These are phyloP conservation scores for Cheilosia impressa DNA, from an alignment of 2,888 invertebrate genomes.

Conservation along the genomic window DNA sequence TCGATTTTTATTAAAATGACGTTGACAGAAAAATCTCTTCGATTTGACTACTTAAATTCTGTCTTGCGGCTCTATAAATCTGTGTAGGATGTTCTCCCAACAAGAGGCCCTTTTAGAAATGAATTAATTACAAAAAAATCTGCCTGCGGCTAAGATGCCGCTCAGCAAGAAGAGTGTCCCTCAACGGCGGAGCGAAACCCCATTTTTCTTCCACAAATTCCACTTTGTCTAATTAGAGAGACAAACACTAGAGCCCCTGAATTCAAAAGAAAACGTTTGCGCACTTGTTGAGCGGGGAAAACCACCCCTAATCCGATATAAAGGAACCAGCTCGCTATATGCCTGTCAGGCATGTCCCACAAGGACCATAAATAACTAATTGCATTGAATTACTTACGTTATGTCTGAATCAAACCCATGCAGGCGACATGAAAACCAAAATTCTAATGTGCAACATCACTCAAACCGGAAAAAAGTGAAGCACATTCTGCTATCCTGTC, in stretches of 20 bases:
- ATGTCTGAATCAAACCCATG: slow-evolving; percentile 29
- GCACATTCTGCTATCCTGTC: slow-evolving; percentile 20
- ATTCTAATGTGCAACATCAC: slow-evolving; percentile 29
- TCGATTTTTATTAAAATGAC: too few species aligned
- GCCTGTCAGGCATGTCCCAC: slow-evolving; percentile 4
- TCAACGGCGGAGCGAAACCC: too few species aligned
- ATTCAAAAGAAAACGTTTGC: slow-evolving; percentile 1
- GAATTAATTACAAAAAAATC: too few species aligned
- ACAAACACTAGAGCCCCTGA: not conserved
- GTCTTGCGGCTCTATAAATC: too few species aligned
- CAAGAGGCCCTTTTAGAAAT: too few species aligned
- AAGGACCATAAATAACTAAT: slow-evolving; percentile 58
- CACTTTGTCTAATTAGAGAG: slow-evolving; percentile 20
- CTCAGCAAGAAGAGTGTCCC: too few species aligned
- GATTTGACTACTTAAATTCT: too few species aligned
- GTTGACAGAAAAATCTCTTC: too few species aligned
- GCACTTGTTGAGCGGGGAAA: slow-evolving; percentile 29
- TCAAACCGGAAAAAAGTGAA: slow-evolving; percentile 22
- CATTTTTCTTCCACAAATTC: not conserved
- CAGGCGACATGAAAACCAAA: slow-evolving; percentile 27
- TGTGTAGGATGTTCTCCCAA: too few species aligned
- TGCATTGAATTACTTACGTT: slow-evolving; percentile 41
- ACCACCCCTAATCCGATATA: not conserved
- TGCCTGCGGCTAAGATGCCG: too few species aligned
- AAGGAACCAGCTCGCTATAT: slow-evolving; percentile 16